Conservation (phyloP, 2,888 invertebrate species). For the Drosophila anomalata region DNA sequence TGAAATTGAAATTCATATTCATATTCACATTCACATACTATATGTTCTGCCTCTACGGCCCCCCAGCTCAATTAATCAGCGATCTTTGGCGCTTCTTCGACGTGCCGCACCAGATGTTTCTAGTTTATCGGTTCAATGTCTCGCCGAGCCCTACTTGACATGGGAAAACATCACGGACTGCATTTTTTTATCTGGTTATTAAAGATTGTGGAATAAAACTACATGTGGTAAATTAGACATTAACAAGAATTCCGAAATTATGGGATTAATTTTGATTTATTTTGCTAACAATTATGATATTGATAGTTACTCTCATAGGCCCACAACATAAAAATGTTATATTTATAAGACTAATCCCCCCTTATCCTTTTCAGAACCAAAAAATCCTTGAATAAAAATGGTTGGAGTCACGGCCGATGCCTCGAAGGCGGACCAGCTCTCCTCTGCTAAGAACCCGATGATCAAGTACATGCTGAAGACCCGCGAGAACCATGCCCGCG, state of each 20-base stretch:
- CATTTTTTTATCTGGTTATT: constrained; percentile 12
- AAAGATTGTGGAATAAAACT: constrained; percentile 28
- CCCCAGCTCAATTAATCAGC: constrained; percentile 53
- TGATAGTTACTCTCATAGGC: background rate
- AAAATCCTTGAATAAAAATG: constrained; percentile 63
- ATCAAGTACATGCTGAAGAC: constrained; percentile 82
- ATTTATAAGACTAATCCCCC: background rate
- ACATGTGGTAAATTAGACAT: constrained; percentile 10
- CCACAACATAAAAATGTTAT: background rate
- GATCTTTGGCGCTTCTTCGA: constrained; percentile 42
- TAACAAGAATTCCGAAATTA: background rate
- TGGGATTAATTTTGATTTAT: background rate
- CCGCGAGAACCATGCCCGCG: constrained; percentile 82
- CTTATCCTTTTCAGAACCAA: background rate
- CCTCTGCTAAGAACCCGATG: constrained; percentile 81
- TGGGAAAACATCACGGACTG: constrained; percentile 17
- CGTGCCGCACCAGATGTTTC: constrained; percentile 51
- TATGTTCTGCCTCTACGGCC: constrained; percentile 26
- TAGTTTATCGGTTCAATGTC: constrained; percentile 67
- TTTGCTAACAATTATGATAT: too few relatives aligned
- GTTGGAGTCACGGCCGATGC: constrained; percentile 77
- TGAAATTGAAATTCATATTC: constrained; percentile 26
- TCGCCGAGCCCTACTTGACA: constrained; percentile 26
- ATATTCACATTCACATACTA: constrained; percentile 1
- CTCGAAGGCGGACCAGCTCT: constrained; percentile 65